These are phyloP conservation scores for Podiceps cristatus DNA, from an alignment of 2,113 vertebrate genomes.

Conservation along the genomic window DNA sequence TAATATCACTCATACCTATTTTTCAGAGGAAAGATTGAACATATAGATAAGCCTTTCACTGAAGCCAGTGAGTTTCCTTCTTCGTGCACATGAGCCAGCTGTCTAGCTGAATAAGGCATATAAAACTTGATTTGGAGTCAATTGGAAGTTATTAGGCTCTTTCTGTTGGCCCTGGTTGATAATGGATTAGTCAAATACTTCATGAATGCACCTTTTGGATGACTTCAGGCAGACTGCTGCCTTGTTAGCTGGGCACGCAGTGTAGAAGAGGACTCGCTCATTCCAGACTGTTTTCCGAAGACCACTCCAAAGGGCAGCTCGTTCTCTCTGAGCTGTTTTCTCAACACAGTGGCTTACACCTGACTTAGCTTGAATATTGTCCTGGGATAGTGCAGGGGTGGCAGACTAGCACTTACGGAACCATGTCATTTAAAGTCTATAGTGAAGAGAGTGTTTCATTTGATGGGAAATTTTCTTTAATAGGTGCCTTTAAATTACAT, in stretches of 20 bases:
- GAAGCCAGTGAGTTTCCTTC: neutral
- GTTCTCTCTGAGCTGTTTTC: neutral
- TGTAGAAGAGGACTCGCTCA: neutral
- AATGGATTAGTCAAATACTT: neutral
- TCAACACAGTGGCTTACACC: neutral
- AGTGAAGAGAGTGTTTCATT: neutral
- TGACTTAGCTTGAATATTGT: neutral
- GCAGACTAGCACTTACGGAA: neutral
- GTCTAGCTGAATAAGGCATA: neutral
- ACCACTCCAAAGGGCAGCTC: neutral
- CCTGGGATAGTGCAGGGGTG: neutral
- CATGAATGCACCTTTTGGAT: neutral
- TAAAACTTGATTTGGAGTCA: neutral
- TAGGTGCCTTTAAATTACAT: constrained; percentile 45
- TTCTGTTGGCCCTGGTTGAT: neutral
- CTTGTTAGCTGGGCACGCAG: neutral
- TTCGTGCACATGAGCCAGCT: neutral
- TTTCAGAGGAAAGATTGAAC: neutral
- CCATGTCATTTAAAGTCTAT: neutral
- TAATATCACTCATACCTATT: rapidly evolving
- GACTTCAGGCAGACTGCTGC: neutral
- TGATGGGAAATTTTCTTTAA: constrained; percentile 37
- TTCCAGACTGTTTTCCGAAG: neutral
- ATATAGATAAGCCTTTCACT: neutral
- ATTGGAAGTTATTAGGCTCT: neutral